phyloP scores from a whole-genome alignment of 2,888 invertebrate species.

The Pherbina coryleti region DNA sequence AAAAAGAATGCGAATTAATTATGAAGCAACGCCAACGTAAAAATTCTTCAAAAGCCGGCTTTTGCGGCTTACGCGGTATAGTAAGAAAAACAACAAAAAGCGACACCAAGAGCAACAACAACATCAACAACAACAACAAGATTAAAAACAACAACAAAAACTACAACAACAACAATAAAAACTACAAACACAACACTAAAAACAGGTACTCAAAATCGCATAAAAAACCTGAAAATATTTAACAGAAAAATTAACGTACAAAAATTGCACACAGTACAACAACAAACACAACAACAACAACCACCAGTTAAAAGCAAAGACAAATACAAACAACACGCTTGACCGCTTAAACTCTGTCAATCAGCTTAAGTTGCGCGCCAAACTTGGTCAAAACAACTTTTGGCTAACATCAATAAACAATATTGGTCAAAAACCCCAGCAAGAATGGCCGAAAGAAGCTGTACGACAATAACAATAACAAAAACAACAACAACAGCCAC shows the following conservation, averaged over 20 bases:
- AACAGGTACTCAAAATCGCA: background rate
- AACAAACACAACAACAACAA: background rate
- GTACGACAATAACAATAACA: too few species aligned
- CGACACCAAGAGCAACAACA: background rate
- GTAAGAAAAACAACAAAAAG: background rate
- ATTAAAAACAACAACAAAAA: slow-evolving; percentile 18
- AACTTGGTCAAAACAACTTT: slow-evolving; percentile 15
- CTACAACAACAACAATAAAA: slow-evolving; percentile 30
- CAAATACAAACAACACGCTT: slow-evolving; percentile 9
- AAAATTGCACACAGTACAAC: background rate
- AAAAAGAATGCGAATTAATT: background rate
- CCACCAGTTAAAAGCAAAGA: background rate
- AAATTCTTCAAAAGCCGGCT: background rate
- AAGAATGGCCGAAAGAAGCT: too few species aligned
- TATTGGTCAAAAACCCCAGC: too few species aligned
- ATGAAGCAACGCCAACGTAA: background rate
- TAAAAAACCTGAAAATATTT: background rate
- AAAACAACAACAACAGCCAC: too few species aligned
- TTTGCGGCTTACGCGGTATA: background rate
- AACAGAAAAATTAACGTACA: background rate
- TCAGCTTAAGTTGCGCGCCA: background rate
- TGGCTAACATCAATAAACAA: too few species aligned
- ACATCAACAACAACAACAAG: too few species aligned
- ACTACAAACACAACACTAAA: slow-evolving; percentile 20
- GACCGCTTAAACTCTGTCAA: slow-evolving; percentile 25